Percentiles rank a stretch among this genome's conserved stretches.
phyloP scores from a whole-genome alignment of 2,888 invertebrate species.

The Zygothrica quintamaculata region DNA sequence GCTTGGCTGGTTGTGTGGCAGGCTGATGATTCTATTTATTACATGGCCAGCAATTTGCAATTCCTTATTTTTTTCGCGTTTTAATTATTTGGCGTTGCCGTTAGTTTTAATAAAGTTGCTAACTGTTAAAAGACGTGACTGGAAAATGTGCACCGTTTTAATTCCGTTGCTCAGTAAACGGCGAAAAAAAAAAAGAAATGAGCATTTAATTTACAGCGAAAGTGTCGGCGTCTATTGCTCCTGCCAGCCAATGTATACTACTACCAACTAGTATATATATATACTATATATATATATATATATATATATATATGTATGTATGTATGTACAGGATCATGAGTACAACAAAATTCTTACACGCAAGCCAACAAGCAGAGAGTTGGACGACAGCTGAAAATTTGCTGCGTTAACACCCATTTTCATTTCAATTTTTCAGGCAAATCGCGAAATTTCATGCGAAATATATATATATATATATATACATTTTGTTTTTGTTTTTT shows the following conservation, averaged over 20 bases:
- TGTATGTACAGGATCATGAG: too few relatives aligned
- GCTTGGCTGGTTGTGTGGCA: slow-evolving; percentile 7
- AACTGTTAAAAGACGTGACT: slow-evolving; percentile 78
- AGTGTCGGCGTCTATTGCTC: slow-evolving; percentile 53
- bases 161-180: slow-evolving; percentile 28
- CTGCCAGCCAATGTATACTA: slow-evolving; percentile 45
- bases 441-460: slow-evolving; percentile 63
- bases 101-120: slow-evolving; percentile 79
- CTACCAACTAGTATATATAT: too few relatives aligned
- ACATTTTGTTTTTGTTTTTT: too few relatives aligned
- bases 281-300: too few relatives aligned
- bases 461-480: too few relatives aligned
- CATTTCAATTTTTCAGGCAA: slow-evolving; percentile 6
- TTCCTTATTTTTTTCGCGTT: slow-evolving; percentile 57
- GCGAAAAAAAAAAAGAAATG: too few relatives aligned
- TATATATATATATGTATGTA: too few relatives aligned
- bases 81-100: slow-evolving; percentile 73
- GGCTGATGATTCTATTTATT: slow-evolving; percentile 75
- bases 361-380: slow-evolving; percentile 59
- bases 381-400: slow-evolving; percentile 71
- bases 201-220: slow-evolving; percentile 70
- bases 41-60: slow-evolving; percentile 72
- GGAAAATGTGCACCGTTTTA: slow-evolving; percentile 39
- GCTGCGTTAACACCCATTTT: slow-evolving; percentile 70
- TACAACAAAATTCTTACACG: slow-evolving; percentile 79